Conservation (phyloP, 2,888 invertebrate genomes). For the Papilio demoleus region DNA sequence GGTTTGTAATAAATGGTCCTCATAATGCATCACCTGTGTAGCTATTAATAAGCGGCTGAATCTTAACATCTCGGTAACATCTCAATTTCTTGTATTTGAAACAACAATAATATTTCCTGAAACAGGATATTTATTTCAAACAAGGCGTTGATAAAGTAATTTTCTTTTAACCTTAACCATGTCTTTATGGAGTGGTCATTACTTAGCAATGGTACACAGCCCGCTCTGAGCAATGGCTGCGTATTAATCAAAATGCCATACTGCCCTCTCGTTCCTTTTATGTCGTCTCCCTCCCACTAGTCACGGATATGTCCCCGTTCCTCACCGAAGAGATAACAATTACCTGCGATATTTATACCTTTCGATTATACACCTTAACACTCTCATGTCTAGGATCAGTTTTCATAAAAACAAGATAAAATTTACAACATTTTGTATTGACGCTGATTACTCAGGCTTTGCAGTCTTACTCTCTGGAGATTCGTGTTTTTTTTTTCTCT, state of each 20-base stretch:
- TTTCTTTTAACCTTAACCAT: conserved; percentile 84
- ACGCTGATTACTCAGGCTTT: conserved; percentile 66
- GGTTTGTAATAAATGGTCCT: conserved; percentile 40
- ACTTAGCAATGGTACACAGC: conserved; percentile 83
- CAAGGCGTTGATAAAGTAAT: conserved; percentile 84
- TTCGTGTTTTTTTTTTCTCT: conserved; percentile 79
- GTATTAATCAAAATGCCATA: conserved; percentile 84
- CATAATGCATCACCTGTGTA: conserved; percentile 79
- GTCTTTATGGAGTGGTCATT: conserved; percentile 84
- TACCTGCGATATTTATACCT: conserved; percentile 49
- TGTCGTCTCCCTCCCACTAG: conserved; percentile 70
- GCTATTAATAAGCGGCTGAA: conserved; percentile 80
- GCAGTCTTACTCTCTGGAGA: conserved; percentile 82
- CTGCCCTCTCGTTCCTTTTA: conserved; percentile 72
- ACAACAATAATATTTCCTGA: conserved; percentile 83
- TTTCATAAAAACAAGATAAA: conserved; percentile 37
- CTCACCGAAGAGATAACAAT: conserved; percentile 57
- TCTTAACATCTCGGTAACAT: conserved; percentile 78
- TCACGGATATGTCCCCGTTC: conserved; percentile 77
- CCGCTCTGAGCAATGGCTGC: conserved; percentile 82
- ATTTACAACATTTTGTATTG: conserved; percentile 55
- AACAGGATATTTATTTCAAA: conserved; percentile 84
- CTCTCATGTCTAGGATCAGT: conserved; percentile 37
- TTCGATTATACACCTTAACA: conserved; percentile 43
- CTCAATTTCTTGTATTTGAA: conserved; percentile 82